phyloP scores from a whole-genome alignment of 2,797 vertebrate genomes.

The Eleutherodactylus coqui region DNA sequence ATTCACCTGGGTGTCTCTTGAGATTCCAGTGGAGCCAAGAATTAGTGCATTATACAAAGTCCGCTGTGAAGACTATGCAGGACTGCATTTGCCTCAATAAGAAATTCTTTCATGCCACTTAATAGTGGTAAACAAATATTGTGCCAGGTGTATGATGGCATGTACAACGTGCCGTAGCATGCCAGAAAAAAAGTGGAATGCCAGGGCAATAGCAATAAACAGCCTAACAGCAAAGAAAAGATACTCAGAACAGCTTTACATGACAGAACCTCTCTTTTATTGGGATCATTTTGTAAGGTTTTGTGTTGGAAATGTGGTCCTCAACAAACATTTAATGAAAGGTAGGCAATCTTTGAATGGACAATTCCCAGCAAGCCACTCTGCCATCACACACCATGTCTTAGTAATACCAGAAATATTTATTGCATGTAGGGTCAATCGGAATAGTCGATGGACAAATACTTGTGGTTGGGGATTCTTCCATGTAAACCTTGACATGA shows the following conservation, averaged over 20 bases:
- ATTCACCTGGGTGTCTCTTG: not conserved
- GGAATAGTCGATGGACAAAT: not conserved
- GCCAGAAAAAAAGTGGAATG: not conserved
- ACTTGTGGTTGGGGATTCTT: not conserved
- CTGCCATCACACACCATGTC: not conserved
- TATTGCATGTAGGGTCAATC: no score
- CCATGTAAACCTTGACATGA: not conserved
- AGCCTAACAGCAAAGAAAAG: not conserved
- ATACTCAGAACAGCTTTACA: slow-evolving; percentile 4
- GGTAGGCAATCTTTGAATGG: not conserved
- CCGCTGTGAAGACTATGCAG: not conserved
- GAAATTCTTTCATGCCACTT: not conserved
- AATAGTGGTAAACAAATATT: not conserved
- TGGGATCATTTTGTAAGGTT: not conserved
- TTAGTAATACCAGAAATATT: no score
- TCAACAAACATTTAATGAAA: not conserved
- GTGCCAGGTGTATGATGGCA: not conserved
- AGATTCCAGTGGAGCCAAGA: not conserved
- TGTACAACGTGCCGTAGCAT: not conserved
- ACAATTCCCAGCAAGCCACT: not conserved
- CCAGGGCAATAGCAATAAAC: not conserved
- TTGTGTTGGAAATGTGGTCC: not conserved
- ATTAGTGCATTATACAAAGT: not conserved
- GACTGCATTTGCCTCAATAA: not conserved
- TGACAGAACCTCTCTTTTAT: slow-evolving; percentile 19